These are phyloP conservation scores for Myrmecophaga tridactyla DNA, from an alignment of 2,113 vertebrate genomes.

Conservation along the genomic window DNA sequence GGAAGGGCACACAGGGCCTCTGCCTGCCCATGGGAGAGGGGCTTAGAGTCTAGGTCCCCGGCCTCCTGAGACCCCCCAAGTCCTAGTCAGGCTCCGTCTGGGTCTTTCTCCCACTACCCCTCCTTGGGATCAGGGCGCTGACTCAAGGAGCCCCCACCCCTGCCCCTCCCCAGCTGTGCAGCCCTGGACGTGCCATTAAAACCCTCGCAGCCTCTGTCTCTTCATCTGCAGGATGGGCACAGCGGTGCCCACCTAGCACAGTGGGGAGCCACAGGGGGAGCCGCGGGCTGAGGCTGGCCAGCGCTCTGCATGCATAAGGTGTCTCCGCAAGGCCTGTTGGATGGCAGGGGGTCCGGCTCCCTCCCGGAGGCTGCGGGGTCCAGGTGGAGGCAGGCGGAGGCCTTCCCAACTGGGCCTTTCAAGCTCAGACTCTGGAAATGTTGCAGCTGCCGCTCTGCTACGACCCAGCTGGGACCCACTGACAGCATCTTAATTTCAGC, in stretches of 20 bases:
- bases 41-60: background rate
- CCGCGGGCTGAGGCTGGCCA: fast-evolving
- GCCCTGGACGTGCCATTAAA: background rate
- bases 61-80: background rate
- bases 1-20: background rate
- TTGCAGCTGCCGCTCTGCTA: constrained; percentile 79
- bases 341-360: background rate
- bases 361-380: background rate
- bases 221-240: background rate
- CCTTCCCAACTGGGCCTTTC: constrained; percentile 42
- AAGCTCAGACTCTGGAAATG: constrained; percentile 65
- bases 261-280: background rate
- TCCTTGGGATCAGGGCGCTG: background rate
- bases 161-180: background rate
- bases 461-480: constrained; percentile 81
- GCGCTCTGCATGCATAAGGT: background rate
- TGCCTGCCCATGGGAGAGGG: background rate
- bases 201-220: background rate
- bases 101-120: background rate
- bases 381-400: constrained; percentile 14
- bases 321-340: fast-evolving
- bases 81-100: background rate
- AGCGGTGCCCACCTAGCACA: background rate
- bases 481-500: constrained; percentile 80
- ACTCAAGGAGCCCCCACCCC: background rate